Evolutionary conservation across 37 sponge, comb jelly and placozoan species (phyloP).

Genomic region (Spongia lamella): DNA sequence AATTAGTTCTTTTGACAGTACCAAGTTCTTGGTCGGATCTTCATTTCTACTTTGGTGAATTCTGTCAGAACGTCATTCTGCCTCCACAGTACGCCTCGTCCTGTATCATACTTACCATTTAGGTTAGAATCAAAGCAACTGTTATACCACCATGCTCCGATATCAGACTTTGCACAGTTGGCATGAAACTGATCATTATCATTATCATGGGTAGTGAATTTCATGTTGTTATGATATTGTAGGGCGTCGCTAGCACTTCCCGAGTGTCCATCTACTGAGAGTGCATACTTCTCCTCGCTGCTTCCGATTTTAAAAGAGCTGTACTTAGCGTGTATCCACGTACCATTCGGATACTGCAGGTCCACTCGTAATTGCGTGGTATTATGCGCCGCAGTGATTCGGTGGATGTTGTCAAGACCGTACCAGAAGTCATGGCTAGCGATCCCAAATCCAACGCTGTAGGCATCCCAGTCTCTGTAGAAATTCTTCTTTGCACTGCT

Average conservation of each 20-base stretch:
- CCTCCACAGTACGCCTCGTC: too few species aligned
- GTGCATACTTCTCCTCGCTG: conserved; percentile 4
- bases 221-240: not conserved
- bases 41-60: conserved; percentile 21
- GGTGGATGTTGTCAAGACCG: conserved; percentile 40
- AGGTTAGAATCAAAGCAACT: conserved; percentile 12
- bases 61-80: too few species aligned
- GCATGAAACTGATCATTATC: not conserved
- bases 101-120: conserved; percentile 8
- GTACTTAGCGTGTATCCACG: conserved; percentile 22
- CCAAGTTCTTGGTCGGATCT: conserved; percentile 29
- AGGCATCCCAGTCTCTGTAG: conserved; percentile 17
- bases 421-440: conserved; percentile 43
- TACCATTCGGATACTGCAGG: conserved; percentile 28
- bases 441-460: conserved; percentile 39
- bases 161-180: not conserved
- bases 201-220: conserved; percentile 22
- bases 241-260: conserved; percentile 8
- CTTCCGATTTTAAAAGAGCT: conserved; percentile 13
- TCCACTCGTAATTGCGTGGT: conserved; percentile 30
- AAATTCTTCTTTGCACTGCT: not conserved
- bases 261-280: not conserved
- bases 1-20: too few species aligned
- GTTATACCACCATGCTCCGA: conserved; percentile 43
- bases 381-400: not conserved